Conservation (phyloP, 1,140 invertebrate species). For the Drosophila gunungcola region DNA sequence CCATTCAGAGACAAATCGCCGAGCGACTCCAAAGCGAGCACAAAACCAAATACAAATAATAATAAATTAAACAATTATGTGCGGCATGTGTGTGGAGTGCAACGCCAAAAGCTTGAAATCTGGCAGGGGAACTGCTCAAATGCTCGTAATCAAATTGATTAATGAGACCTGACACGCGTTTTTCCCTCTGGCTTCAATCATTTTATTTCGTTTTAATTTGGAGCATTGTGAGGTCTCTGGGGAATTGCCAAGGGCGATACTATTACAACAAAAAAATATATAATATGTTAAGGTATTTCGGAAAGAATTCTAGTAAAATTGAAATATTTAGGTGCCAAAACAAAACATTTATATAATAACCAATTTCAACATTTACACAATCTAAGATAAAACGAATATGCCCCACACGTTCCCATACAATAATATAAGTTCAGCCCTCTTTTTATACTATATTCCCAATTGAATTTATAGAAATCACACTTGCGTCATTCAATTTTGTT, state of each 20-base stretch:
- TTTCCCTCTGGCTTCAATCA: conserved; percentile 19
- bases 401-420: conserved; percentile 6
- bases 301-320: neutral
- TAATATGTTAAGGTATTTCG: neutral
- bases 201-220: conserved; percentile 33
- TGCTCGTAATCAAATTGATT: conserved; percentile 80
- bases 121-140: conserved; percentile 34
- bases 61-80: conserved; percentile 83
- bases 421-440: conserved; percentile 5
- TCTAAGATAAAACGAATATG: neutral
- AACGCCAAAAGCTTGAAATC: conserved; percentile 36
- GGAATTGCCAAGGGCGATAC: conserved; percentile 7
- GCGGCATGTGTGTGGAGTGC: conserved; percentile 21
- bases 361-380: neutral
- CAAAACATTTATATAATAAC: neutral
- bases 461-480: conserved; percentile 50
- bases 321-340: neutral
- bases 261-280: neutral
- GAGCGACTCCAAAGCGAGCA: conserved; percentile 8
- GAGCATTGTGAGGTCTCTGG: conserved; percentile 18
- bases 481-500: conserved; percentile 34
- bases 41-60: conserved; percentile 74
- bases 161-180: conserved; percentile 63
- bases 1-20: conserved; percentile 71
- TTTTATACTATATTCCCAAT: conserved; percentile 9